Percentiles rank a stretch among this genome's conserved stretches.
Conservation (phyloP, 1,140 invertebrate species). For the Drosophila ficusphila region DNA sequence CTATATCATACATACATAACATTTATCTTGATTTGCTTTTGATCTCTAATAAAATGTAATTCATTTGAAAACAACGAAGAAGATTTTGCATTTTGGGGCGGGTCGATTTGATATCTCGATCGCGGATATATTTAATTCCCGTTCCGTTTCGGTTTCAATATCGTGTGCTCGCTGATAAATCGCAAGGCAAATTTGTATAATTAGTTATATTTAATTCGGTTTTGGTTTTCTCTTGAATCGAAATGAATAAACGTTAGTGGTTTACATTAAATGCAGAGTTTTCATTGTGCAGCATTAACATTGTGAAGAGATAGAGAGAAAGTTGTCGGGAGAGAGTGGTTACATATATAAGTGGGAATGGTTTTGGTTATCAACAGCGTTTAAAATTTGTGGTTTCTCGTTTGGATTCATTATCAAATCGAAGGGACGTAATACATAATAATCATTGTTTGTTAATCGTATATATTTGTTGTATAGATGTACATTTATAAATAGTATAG, state of each 20-base stretch:
- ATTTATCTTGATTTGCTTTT: slow-evolving; percentile 45
- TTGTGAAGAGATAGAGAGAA: slow-evolving; percentile 73
- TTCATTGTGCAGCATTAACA: slow-evolving; percentile 83
- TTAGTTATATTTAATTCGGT: slow-evolving; percentile 39
- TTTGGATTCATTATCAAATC: slow-evolving; percentile 60
- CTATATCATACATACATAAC: slow-evolving; percentile 75
- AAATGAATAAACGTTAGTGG: slow-evolving; percentile 68
- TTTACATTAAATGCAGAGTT: slow-evolving; percentile 80
- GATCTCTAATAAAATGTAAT: slow-evolving; percentile 41
- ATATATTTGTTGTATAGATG: slow-evolving; percentile 56
- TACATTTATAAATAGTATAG: slow-evolving; percentile 64
- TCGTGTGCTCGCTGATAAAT: slow-evolving; percentile 46
- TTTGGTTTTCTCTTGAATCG: slow-evolving; percentile 49
- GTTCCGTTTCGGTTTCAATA: slow-evolving; percentile 16
- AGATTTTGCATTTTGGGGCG: slow-evolving; percentile 28
- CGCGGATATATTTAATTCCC: slow-evolving; percentile 24
- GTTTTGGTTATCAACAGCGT: slow-evolving; percentile 65
- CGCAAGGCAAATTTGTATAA: slow-evolving; percentile 55
- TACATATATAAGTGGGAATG: slow-evolving; percentile 69
- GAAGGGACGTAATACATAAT: slow-evolving; percentile 73
- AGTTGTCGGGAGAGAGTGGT: slow-evolving; percentile 58
- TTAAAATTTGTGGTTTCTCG: slow-evolving; percentile 47
- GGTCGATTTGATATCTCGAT: slow-evolving; percentile 21
- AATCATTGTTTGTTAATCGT: slow-evolving; percentile 58
- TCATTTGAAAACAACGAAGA: slow-evolving; percentile 37